These are phyloP conservation scores for Eremophila alpestris DNA, from an alignment of 2,797 vertebrate genomes.

Conservation along the genomic window DNA sequence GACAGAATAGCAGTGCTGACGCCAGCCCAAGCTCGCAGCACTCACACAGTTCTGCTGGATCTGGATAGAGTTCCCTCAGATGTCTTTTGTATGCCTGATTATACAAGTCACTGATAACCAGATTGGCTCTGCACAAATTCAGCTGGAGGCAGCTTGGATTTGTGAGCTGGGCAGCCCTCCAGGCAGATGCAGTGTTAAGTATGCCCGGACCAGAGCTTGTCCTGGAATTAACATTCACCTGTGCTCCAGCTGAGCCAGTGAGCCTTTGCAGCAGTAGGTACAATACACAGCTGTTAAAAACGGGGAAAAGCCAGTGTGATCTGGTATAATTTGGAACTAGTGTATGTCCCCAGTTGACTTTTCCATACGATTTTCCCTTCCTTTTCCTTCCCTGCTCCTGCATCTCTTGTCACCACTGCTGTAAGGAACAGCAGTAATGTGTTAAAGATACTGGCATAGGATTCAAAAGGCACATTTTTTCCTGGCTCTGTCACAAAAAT, in stretches of 20 bases:
- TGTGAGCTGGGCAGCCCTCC: conserved; percentile 2
- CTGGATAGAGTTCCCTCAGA: not conserved
- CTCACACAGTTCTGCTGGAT: not conserved
- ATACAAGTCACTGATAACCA: conserved; percentile 15
- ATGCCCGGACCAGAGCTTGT: not conserved
- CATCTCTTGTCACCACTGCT: conserved; percentile 7
- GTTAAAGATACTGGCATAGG: conserved; percentile 5
- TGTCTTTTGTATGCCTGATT: not conserved
- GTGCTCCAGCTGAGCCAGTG: not conserved
- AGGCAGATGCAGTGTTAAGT: not conserved
- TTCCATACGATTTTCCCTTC: not conserved
- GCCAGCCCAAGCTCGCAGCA: not conserved
- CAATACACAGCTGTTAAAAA: not conserved
- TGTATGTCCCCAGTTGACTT: not conserved
- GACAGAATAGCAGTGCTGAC: not conserved
- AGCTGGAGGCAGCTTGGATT: not conserved
- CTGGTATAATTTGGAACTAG: not conserved
- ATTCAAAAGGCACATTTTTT: conserved; percentile 58
- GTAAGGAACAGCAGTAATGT: conserved; percentile 10
- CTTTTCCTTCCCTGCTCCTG: not conserved
- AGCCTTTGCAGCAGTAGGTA: not conserved
- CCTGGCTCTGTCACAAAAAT: conserved; percentile 42
- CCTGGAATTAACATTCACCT: conserved; percentile 25
- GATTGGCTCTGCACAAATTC: not conserved
- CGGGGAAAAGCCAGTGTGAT: not conserved